Base-by-base conservation (phyloP, 1,140 invertebrate species). In the Drosophila tristis region DNA sequence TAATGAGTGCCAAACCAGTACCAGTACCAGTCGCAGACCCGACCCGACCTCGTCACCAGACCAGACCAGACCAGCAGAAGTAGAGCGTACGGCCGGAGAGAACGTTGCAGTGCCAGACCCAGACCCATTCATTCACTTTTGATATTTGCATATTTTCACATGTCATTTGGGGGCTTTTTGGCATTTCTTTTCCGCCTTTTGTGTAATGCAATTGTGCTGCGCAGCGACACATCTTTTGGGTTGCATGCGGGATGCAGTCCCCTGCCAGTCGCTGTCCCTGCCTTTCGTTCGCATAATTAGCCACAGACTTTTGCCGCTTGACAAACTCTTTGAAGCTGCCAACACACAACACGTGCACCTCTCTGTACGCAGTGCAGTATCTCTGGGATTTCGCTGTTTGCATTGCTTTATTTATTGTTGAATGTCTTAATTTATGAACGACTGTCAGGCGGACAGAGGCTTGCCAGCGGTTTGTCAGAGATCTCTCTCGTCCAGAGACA, bases 131-230 rank as follows among this genome's bases (percentile, higher is more conserved):
- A 86, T 82, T 86, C 82, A 89, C 79, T 89, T 84, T 84, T 79
- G 79, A 90, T 89, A 89, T 89, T 90, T 90, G 84, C 85, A 90
- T 89, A 89, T 89, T 89, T 89, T 89, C 84, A 89, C 85, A 89
- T 89, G 84, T 89, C 84, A 89, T 74, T 87, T 67, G 81, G 62
- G 79, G 76, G 78, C 23, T 31, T 31, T 87, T 87, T 76, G 79
- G 79, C 72, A 61, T 77, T 89, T 70, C 62, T 79, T 89, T 82
- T 82, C 64, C 80, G 76, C 68, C 80, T 80, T 84, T 82, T 87
- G 84, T 89, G 67, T 64, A 43, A 61, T 50, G 61, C 80, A 84
- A 82, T 82, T 86, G 82, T 71, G 31, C 44, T 64, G 63, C 31
- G 26, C 13, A 31, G 8, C 9, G 8, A 31, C 31, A 31, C 31